phyloP scores from a whole-genome alignment of 1,140 invertebrate genomes.

The Drosophila equinoxialis region DNA sequence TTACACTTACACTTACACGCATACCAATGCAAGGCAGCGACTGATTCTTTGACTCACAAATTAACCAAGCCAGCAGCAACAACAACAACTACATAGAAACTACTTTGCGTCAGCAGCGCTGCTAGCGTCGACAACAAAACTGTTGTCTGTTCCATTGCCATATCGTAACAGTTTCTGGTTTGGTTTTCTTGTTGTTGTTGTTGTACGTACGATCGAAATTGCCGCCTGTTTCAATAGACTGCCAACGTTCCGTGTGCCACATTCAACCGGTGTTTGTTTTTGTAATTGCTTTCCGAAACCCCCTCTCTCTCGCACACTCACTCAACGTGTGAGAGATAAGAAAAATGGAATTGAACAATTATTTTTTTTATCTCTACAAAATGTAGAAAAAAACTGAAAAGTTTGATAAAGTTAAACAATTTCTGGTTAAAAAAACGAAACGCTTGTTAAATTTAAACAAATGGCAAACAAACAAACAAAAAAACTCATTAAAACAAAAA shows the following conservation, averaged over 20 bases:
- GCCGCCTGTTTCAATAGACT: slow-evolving; percentile 41
- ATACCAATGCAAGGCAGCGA: slow-evolving; percentile 16
- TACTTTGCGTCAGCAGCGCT: slow-evolving; percentile 19
- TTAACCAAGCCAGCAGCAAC: slow-evolving; percentile 58
- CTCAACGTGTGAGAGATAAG: neutral
- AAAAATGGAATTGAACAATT: neutral
- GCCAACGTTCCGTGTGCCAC: slow-evolving; percentile 32
- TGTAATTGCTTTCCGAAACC: slow-evolving; percentile 24
- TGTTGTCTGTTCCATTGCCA: slow-evolving; percentile 69
- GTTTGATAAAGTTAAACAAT: slow-evolving; percentile 56
- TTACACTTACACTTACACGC: slow-evolving; percentile 25
- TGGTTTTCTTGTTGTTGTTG: slow-evolving; percentile 5
- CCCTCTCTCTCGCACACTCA: neutral
- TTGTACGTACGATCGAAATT: slow-evolving; percentile 32
- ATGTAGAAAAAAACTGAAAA: slow-evolving; percentile 7
- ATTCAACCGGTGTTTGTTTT: slow-evolving; percentile 74
- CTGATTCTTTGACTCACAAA: slow-evolving; percentile 79
- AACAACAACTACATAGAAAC: slow-evolving; percentile 39
- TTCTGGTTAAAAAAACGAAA: slow-evolving; percentile 43
- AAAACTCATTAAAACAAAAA: slow-evolving; percentile 67
- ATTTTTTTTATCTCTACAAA: slow-evolving; percentile 9
- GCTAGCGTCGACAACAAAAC: slow-evolving; percentile 41
- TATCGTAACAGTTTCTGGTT: slow-evolving; percentile 69
- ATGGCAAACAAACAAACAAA: slow-evolving; percentile 60
- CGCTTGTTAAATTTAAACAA: slow-evolving; percentile 70